Evolutionary conservation across 1,140 invertebrate species (phyloP).

Genomic region (Apis dorsata): DNA sequence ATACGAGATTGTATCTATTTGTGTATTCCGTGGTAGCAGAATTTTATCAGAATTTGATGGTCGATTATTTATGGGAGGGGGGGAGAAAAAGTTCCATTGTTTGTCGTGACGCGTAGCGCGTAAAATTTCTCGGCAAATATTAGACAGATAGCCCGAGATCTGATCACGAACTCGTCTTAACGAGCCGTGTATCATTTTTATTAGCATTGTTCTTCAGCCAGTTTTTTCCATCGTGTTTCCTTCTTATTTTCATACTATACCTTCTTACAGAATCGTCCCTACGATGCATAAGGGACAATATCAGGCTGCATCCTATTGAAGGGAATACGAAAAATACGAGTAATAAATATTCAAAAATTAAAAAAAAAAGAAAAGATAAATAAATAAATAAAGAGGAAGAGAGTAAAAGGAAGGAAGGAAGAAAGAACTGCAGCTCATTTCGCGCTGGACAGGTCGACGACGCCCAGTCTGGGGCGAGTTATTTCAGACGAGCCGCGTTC

Average conservation of each 20-base stretch:
- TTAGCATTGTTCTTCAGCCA: neutral
- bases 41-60: neutral
- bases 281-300: conserved; percentile 40
- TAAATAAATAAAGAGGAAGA: neutral
- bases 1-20: no score
- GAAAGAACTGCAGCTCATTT: conserved; percentile 63
- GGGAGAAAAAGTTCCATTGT: conserved; percentile 25
- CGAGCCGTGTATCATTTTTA: conserved; percentile 3
- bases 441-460: conserved; percentile 61
- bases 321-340: no score
- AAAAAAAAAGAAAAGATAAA: neutral
- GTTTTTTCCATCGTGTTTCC: neutral
- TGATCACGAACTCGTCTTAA: conserved; percentile 1
- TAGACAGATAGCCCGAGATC: conserved; percentile 17
- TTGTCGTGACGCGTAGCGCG: conserved; percentile 8
- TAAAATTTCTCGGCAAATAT: conserved; percentile 18
- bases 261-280: neutral
- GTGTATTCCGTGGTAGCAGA: neutral
- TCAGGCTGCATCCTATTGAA: neutral
- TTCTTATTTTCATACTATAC: neutral
- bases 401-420: neutral
- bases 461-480: conserved; percentile 66
- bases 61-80: neutral
- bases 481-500: conserved; percentile 60
- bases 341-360: neutral